phyloP scores from a whole-genome alignment of 2,113 vertebrate species.

The Bagarius yarrelli region DNA sequence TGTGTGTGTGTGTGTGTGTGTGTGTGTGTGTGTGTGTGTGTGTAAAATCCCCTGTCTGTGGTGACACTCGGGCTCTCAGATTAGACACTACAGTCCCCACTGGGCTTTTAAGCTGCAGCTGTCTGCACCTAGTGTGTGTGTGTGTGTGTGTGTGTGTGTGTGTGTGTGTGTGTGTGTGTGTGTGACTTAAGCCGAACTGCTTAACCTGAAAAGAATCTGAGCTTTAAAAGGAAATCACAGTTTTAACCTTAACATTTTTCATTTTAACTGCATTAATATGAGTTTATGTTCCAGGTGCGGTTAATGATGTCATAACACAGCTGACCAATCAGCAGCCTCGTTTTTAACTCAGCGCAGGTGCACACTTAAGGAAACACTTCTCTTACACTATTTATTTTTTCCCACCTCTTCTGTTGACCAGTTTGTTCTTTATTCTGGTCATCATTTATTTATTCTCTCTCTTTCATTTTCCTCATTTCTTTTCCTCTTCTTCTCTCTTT shows the following conservation, averaged over 20 bases:
- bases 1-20: not conserved
- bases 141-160: conserved; percentile 41
- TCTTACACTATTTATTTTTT: not conserved
- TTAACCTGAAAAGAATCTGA: not conserved
- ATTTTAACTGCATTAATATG: not conserved
- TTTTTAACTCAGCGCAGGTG: not conserved
- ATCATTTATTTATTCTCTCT: too few relatives aligned
- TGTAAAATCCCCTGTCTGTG: conserved; percentile 28
- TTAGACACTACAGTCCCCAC: conserved; percentile 8
- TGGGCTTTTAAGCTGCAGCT: conserved; percentile 9
- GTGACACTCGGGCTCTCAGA: conserved; percentile 42
- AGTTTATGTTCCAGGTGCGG: not conserved
- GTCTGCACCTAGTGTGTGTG: conserved; percentile 42
- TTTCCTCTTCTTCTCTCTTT: not conserved
- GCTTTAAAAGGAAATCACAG: too few relatives aligned
- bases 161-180: conserved; percentile 33
- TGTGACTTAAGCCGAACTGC: not conserved
- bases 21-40: not conserved
- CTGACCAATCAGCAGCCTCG: not conserved
- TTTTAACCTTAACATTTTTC: not conserved
- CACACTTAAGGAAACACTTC: not conserved
- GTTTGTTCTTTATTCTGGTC: too few relatives aligned
- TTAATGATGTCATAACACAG: not conserved
- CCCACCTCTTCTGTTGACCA: too few relatives aligned
- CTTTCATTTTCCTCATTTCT: too few relatives aligned